Conservation (phyloP, 2,888 invertebrate genomes). For the Cotesia congregata region DNA sequence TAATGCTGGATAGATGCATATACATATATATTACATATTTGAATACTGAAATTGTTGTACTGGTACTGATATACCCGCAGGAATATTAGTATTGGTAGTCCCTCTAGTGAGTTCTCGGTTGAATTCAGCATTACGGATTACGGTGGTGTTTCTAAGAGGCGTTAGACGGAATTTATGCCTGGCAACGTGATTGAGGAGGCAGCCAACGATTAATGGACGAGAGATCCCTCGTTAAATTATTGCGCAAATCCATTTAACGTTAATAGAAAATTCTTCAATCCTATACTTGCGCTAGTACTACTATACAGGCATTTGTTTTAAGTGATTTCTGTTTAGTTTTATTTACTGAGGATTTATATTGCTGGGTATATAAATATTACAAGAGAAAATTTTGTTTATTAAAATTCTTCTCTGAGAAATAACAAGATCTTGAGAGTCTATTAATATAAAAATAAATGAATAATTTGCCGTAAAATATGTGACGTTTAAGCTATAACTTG, state of each 20-base stretch:
- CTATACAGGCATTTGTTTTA: neutral
- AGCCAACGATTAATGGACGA: constrained; percentile 42
- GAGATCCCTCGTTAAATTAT: constrained; percentile 39
- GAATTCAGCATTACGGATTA: neutral
- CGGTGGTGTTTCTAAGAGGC: constrained; percentile 23
- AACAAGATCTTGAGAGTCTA: no score
- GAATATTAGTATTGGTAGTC: no score
- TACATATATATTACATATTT: neutral
- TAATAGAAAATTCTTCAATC: constrained; percentile 31
- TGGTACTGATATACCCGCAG: no score
- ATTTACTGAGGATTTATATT: neutral
- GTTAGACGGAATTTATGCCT: constrained; percentile 41
- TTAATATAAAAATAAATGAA: no score
- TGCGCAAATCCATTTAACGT: constrained; percentile 36
- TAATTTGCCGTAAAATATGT: no score
- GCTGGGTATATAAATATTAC: neutral
- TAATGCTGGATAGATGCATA: neutral
- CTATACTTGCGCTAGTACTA: no score
- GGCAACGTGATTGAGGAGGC: constrained; percentile 43
- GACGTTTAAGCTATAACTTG: no score
- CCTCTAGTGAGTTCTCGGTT: neutral
- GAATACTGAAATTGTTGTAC: no score
- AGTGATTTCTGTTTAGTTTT: constrained; percentile 21
- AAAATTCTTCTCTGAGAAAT: no score
- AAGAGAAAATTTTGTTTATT: no score